Conservation (phyloP, 2,888 invertebrate species). For the Perizoma flavofasciatum region DNA sequence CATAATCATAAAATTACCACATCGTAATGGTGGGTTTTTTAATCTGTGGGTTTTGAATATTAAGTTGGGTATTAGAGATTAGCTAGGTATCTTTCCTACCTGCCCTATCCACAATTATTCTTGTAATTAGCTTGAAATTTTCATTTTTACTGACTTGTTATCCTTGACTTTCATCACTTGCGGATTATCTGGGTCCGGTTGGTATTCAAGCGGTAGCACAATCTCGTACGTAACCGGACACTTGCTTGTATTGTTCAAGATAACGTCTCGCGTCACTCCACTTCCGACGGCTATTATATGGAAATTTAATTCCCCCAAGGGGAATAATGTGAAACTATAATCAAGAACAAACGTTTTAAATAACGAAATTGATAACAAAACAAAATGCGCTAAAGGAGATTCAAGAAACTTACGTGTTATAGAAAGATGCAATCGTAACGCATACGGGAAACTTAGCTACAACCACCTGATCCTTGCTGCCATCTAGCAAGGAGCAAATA, state of each 20-base stretch:
- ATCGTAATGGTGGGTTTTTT: conserved; percentile 67
- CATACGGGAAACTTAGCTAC: conserved; percentile 77
- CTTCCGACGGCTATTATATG: conserved; percentile 82
- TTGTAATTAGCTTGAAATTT: too few species aligned
- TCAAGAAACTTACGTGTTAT: conserved; percentile 67
- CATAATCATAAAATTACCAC: conserved; percentile 73
- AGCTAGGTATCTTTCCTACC: too few species aligned
- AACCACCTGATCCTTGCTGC: conserved; percentile 71
- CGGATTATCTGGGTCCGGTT: conserved; percentile 44
- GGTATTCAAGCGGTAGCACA: conserved; percentile 60
- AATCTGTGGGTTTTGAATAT: conserved; percentile 48
- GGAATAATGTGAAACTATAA: conserved; percentile 82
- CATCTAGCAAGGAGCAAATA: conserved; percentile 72
- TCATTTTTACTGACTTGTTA: conserved; percentile 55
- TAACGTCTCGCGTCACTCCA: conserved; percentile 78
- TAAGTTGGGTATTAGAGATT: too few species aligned
- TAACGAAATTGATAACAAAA: not conserved
- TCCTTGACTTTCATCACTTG: conserved; percentile 52
- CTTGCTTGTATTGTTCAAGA: conserved; percentile 84
- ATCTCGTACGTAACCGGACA: conserved; percentile 82
- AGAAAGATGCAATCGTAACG: conserved; percentile 74
- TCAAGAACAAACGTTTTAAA: conserved; percentile 29
- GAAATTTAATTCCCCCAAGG: conserved; percentile 83
- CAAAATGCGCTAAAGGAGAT: not conserved
- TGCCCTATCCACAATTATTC: too few species aligned